Evolutionary conservation across 2,797 vertebrate genomes (phyloP).

Genomic region (Cuniculus paca): DNA sequence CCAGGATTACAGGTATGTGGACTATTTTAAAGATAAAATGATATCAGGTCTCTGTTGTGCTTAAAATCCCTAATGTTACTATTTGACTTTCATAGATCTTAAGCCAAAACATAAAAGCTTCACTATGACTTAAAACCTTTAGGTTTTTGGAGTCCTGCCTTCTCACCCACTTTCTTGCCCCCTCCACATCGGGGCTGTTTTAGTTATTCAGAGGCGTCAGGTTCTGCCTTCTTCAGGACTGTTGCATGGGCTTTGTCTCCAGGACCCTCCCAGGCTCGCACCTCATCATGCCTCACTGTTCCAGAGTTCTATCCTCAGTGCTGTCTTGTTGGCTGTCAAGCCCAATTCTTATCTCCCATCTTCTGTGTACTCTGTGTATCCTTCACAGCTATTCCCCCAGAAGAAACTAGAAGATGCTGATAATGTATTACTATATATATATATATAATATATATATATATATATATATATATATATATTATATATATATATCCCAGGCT

Average conservation of each 20-base stretch:
- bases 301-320: not conserved
- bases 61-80: not conserved
- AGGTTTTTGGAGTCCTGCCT: not conserved
- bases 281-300: not conserved
- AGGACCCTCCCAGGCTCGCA: not conserved
- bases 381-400: not conserved
- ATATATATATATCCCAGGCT: not conserved
- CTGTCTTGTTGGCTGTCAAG: not conserved
- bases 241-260: not conserved
- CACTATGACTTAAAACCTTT: not conserved
- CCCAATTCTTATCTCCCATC: not conserved
- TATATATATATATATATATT: no score
- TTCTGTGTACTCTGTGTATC: not conserved
- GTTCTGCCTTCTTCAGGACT: not conserved
- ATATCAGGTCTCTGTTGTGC: not conserved
- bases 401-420: not conserved
- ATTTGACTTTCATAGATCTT: not conserved
- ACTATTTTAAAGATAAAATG: not conserved
- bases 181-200: not conserved
- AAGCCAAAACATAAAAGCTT: conserved; percentile 10
- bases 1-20: not conserved
- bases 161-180: not conserved
- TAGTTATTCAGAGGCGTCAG: not conserved
- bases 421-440: no score
- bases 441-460: no score